These are phyloP conservation scores for Nomada goodeniana DNA, from an alignment of 2,888 invertebrate genomes.

Conservation along the genomic window DNA sequence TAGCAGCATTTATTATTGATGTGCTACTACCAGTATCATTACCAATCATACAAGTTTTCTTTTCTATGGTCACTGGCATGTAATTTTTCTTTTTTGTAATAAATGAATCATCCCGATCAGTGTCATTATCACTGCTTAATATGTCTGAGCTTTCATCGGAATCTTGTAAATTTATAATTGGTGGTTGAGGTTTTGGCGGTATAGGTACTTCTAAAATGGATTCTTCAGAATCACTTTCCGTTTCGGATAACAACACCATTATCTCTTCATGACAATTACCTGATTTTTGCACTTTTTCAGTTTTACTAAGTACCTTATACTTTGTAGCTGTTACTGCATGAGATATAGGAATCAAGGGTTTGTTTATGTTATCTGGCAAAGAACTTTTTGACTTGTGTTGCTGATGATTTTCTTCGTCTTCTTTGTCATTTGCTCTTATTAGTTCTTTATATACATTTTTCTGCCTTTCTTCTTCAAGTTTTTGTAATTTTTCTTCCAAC, in stretches of 20 bases:
- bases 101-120: neutral
- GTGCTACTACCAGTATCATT: neutral
- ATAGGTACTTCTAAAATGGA: slow-evolving; percentile 82
- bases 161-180: slow-evolving; percentile 77
- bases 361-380: neutral
- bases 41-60: neutral
- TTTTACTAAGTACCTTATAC: slow-evolving; percentile 37
- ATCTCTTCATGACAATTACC: slow-evolving; percentile 14
- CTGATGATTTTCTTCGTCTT: neutral
- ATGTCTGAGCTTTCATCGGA: slow-evolving; percentile 70
- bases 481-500: slow-evolving; percentile 10
- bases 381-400: neutral
- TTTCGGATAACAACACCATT: slow-evolving; percentile 17
- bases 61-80: neutral
- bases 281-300: slow-evolving; percentile 23
- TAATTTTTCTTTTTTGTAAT: neutral
- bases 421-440: neutral
- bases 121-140: neutral
- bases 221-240: slow-evolving; percentile 74
- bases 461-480: neutral
- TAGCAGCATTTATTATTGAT: neutral
- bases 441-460: neutral
- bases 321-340: slow-evolving; percentile 29
- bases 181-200: slow-evolving; percentile 79
- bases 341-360: neutral